phyloP scores from a whole-genome alignment of 1,140 invertebrate species.

The Sitodiplosis mosellana region DNA sequence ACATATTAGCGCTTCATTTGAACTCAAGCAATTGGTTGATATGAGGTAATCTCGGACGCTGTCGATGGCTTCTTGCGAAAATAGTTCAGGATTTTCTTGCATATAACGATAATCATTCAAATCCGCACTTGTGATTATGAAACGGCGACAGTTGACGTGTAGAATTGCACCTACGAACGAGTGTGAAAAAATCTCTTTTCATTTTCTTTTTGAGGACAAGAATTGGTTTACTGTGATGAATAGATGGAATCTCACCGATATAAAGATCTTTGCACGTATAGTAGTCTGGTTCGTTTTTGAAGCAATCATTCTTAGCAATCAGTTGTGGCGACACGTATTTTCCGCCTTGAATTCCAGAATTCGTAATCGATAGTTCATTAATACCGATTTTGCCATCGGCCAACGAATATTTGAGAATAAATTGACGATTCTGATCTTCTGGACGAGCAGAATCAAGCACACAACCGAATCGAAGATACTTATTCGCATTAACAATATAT shows the following conservation, averaged over 20 bases:
- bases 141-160: slow-evolving; percentile 41
- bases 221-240: too few species aligned
- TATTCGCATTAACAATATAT: slow-evolving; percentile 39
- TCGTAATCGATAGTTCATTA: slow-evolving; percentile 35
- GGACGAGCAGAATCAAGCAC: slow-evolving; percentile 44
- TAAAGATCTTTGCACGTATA: too few species aligned
- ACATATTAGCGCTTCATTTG: too few species aligned
- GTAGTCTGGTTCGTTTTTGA: slow-evolving; percentile 37
- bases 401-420: slow-evolving; percentile 45
- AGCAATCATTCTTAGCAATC: slow-evolving; percentile 44
- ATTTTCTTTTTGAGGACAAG: too few species aligned
- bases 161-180: slow-evolving; percentile 36
- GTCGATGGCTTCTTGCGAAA: slow-evolving; percentile 36
- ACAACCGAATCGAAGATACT: slow-evolving; percentile 42
- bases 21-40: slow-evolving; percentile 32
- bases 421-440: slow-evolving; percentile 41
- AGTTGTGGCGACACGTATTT: slow-evolving; percentile 46
- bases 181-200: too few species aligned
- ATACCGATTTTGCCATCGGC: slow-evolving; percentile 40
- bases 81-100: slow-evolving; percentile 45
- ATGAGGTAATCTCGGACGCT: slow-evolving; percentile 42
- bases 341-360: slow-evolving; percentile 49
- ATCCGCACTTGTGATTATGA: slow-evolving; percentile 46
- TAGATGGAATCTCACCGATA: too few species aligned
- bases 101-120: slow-evolving; percentile 49